A percentile compares a stretch with the other conserved stretches of the same genome.
These are phyloP conservation scores for Sarcophaga bullata DNA, from an alignment of 1,140 invertebrate genomes.

Conservation along the genomic window DNA sequence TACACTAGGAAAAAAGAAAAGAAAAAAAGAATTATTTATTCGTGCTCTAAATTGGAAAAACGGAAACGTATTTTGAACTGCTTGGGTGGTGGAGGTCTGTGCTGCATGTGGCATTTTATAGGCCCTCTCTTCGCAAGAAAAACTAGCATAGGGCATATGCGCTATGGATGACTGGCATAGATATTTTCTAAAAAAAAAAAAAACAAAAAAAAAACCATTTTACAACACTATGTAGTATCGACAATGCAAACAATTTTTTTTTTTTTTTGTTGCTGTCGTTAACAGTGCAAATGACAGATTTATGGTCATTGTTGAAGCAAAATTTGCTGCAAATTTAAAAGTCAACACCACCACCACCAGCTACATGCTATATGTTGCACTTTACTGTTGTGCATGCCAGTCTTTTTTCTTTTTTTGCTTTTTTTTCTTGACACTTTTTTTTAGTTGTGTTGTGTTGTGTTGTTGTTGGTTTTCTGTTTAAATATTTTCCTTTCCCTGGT, in stretches of 20 bases:
- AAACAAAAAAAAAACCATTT: not conserved
- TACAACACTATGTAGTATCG: not conserved
- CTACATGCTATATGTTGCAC: not conserved
- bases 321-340: not conserved
- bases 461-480: too few species aligned
- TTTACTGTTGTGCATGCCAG: not conserved
- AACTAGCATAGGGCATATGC: too few species aligned
- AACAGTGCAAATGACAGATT: slow-evolving; percentile 31
- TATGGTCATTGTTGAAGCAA: not conserved
- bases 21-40: not conserved
- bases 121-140: not conserved
- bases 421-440: not conserved
- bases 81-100: not conserved
- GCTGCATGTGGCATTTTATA: not conserved
- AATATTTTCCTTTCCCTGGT: slow-evolving; percentile 11
- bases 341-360: not conserved
- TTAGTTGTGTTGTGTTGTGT: not conserved
- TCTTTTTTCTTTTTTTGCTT: not conserved
- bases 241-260: not conserved
- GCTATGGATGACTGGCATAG: too few species aligned
- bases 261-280: too few species aligned
- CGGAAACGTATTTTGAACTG: too few species aligned
- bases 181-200: not conserved
- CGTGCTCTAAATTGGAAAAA: not conserved
- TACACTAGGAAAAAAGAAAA: not conserved